A percentile compares a stretch with the other conserved stretches of the same genome.
phyloP scores from a whole-genome alignment of 2,797 vertebrate genomes.

The Poecilia wingei region DNA sequence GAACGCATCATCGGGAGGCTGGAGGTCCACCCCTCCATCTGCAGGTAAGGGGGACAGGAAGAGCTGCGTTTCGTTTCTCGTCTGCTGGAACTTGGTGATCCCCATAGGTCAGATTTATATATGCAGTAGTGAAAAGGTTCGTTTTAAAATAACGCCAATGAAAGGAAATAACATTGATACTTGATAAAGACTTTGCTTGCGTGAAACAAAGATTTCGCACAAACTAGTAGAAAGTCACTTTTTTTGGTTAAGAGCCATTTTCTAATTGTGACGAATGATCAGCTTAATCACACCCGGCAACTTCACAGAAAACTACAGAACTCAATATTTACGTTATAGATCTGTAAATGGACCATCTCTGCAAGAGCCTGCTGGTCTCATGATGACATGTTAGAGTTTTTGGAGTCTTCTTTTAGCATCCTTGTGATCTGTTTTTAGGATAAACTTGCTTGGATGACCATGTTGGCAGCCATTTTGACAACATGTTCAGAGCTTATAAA shows the following conservation, averaged over 20 bases:
- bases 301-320: background rate
- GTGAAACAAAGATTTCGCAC: too few species aligned
- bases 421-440: background rate
- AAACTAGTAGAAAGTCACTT: too few species aligned
- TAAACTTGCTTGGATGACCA: background rate
- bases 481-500: background rate
- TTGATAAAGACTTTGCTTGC: too few species aligned
- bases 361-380: background rate
- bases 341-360: background rate
- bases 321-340: background rate
- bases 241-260: background rate
- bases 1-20: slow-evolving; percentile 86
- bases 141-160: background rate
- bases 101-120: background rate
- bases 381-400: background rate
- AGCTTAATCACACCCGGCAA: background rate
- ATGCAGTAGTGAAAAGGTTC: background rate
- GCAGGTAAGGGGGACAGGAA: slow-evolving; percentile 83
- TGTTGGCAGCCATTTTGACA: background rate
- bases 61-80: background rate
- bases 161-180: background rate
- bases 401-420: background rate
- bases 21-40: slow-evolving; percentile 93
- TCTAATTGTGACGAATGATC: background rate
- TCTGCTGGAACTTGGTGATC: background rate